These are phyloP conservation scores for Noctuana brunneofusca DNA, from an alignment of 2,888 invertebrate genomes.

Conservation along the genomic window DNA sequence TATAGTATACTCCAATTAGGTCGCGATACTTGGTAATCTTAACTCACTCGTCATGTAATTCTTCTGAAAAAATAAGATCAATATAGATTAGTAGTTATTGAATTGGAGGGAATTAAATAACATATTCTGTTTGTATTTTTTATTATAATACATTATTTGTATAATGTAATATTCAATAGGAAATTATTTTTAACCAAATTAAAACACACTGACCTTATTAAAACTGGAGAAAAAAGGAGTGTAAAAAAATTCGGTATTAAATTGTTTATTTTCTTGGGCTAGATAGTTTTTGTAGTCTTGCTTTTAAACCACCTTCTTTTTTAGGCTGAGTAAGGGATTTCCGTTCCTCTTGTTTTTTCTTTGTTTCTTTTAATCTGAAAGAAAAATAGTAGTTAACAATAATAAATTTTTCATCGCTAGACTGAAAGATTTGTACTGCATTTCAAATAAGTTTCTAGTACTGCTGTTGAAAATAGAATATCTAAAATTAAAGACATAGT, in stretches of 20 bases:
- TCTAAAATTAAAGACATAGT: neutral
- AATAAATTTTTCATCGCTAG: no score
- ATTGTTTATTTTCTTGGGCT: conserved; percentile 55
- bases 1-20: neutral
- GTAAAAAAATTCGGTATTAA: neutral
- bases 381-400: neutral
- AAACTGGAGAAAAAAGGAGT: neutral
- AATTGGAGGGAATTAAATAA: no score
- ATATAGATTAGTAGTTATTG: neutral
- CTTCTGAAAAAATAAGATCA: neutral
- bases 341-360: conserved; percentile 82
- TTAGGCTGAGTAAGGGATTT: conserved; percentile 82
- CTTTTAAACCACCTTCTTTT: conserved; percentile 86
- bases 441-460: no score
- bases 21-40: neutral
- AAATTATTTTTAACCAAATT: neutral
- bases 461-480: conserved; percentile 2
- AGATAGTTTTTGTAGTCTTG: conserved; percentile 84
- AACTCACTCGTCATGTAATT: neutral
- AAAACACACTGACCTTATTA: neutral
- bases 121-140: no score
- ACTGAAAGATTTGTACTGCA: no score
- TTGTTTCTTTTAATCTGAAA: conserved; percentile 84
- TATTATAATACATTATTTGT: no score
- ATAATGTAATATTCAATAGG: no score